These are phyloP conservation scores for Papilio demoleus DNA, from an alignment of 2,888 invertebrate genomes.

Conservation along the genomic window DNA sequence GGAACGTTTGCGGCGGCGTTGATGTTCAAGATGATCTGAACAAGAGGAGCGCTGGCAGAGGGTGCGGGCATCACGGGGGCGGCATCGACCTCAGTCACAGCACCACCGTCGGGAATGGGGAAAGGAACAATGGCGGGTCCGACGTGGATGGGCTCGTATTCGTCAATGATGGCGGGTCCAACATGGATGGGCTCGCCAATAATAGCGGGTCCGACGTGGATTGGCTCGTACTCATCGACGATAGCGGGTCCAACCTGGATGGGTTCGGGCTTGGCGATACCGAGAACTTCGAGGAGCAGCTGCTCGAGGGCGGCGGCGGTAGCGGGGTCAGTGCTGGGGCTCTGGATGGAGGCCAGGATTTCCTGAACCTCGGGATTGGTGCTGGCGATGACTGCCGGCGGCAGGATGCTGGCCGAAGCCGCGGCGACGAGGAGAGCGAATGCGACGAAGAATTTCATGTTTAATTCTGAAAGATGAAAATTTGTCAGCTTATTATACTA, in stretches of 20 bases:
- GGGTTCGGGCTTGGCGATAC: too few relatives aligned
- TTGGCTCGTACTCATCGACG: too few relatives aligned
- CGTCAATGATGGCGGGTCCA: conserved; percentile 43
- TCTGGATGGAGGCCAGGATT: too few relatives aligned
- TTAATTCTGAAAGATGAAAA: conserved; percentile 43
- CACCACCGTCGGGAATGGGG: neutral
- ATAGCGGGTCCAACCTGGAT: too few relatives aligned
- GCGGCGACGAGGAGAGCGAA: conserved; percentile 45
- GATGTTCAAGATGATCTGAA: conserved; percentile 8
- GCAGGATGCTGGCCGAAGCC: neutral
- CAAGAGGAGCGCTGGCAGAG: neutral
- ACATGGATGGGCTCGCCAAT: conserved; percentile 37
- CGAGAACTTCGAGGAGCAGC: too few relatives aligned
- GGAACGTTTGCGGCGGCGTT: neutral
- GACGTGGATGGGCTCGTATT: conserved; percentile 38
- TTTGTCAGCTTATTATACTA: neutral
- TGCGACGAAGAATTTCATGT: conserved; percentile 68
- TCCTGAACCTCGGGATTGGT: neutral
- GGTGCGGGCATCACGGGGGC: neutral
- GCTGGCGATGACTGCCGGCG: neutral
- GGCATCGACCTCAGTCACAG: neutral
- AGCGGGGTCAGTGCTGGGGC: too few relatives aligned
- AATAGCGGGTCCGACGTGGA: too few relatives aligned
- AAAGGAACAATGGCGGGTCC: conserved; percentile 38
- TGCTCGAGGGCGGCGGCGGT: neutral